Evolutionary conservation across 2,797 vertebrate genomes (phyloP).

Genomic region (Iguana delicatissima): DNA sequence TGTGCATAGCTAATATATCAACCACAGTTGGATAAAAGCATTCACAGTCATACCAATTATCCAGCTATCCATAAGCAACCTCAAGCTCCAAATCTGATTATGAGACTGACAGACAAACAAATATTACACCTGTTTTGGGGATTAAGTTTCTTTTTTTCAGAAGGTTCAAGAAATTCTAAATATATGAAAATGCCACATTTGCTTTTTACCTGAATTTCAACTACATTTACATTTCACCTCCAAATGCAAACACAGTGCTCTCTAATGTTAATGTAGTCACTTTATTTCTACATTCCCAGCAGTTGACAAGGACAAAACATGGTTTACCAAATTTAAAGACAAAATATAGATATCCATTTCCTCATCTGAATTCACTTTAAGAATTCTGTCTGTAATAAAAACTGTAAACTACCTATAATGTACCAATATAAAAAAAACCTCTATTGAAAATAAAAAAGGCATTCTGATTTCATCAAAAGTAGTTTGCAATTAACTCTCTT

Average conservation of each 20-base stretch:
- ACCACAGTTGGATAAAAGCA: neutral
- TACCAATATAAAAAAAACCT: constrained; percentile 42
- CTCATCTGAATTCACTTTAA: neutral
- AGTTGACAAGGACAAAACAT: neutral
- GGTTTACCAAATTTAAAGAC: neutral
- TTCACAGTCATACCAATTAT: neutral
- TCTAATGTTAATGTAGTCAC: neutral
- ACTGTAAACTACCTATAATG: constrained; percentile 1
- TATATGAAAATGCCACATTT: neutral
- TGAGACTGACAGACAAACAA: too few species aligned
- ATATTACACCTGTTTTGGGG: neutral
- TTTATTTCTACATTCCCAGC: neutral
- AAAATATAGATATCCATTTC: constrained; percentile 2
- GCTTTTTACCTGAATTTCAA: neutral
- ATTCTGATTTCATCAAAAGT: constrained; percentile 63
- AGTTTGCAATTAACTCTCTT: constrained; percentile 74
- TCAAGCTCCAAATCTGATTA: neutral
- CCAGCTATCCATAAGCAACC: neutral
- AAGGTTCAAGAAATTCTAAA: neutral
- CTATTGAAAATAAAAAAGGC: constrained; percentile 45
- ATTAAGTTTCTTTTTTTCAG: neutral
- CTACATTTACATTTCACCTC: neutral
- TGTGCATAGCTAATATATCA: too few species aligned
- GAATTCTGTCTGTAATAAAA: constrained; percentile 21
- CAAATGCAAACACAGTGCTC: neutral